phyloP scores from a whole-genome alignment of 2,797 vertebrate species.

The Scleropages formosus region DNA sequence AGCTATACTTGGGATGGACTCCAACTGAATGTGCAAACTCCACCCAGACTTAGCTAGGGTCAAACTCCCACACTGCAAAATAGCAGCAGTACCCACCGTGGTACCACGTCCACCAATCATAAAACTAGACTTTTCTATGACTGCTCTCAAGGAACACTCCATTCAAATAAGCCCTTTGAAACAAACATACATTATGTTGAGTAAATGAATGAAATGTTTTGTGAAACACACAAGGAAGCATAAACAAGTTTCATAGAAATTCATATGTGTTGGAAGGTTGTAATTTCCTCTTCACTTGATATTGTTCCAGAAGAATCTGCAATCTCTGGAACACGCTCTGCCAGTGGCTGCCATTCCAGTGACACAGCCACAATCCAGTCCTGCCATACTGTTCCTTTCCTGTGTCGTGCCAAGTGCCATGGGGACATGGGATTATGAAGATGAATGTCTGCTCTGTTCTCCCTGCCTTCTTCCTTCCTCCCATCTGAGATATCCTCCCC shows the following conservation, averaged over 20 bases:
- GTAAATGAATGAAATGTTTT: no score
- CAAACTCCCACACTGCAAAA: no score
- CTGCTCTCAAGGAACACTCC: neutral
- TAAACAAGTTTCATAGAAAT: neutral
- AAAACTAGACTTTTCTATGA: no score
- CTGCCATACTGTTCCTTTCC: slow-evolving; percentile 12
- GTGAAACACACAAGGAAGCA: no score
- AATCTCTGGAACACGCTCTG: slow-evolving; percentile 40
- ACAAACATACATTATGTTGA: neutral
- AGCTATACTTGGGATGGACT: no score
- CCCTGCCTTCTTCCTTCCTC: slow-evolving; percentile 55
- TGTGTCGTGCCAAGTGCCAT: slow-evolving; percentile 38
- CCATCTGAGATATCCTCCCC: slow-evolving; percentile 50
- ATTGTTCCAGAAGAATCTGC: neutral
- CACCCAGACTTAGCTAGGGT: no score
- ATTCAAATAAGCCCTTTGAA: neutral
- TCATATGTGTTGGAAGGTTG: slow-evolving; percentile 45
- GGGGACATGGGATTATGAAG: slow-evolving; percentile 60
- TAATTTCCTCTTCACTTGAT: slow-evolving; percentile 38
- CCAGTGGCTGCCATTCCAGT: slow-evolving; percentile 63
- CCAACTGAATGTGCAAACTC: no score
- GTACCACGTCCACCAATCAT: no score
- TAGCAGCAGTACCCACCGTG: no score
- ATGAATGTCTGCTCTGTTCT: slow-evolving; percentile 61
- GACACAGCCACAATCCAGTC: slow-evolving; percentile 54